Conservation (phyloP, 1,140 invertebrate species). For the Chymomyza costata region DNA sequence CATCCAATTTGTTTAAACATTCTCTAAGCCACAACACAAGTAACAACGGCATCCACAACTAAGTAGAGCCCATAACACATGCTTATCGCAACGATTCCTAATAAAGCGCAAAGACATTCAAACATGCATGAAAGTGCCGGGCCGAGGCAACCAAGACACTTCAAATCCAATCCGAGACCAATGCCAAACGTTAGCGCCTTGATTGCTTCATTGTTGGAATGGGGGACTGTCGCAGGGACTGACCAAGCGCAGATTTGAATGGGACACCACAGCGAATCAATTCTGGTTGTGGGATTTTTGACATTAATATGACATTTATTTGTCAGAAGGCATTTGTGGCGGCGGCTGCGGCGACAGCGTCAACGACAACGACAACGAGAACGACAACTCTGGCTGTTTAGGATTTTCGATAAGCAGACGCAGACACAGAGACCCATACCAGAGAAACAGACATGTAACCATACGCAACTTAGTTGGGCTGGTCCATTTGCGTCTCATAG, state of each 20-base stretch:
- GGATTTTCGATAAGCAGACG: conserved; percentile 37
- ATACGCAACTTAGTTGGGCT: too few species aligned
- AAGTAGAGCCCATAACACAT: conserved; percentile 38
- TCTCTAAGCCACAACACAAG: too few species aligned
- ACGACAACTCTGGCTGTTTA: conserved; percentile 21
- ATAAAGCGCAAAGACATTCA: conserved; percentile 32
- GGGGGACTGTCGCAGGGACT: too few species aligned
- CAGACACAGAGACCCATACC: conserved; percentile 10
- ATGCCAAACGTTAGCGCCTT: not conserved
- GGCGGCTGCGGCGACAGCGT: conserved; percentile 25
- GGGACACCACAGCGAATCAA: conserved; percentile 46
- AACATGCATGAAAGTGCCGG: conserved; percentile 41
- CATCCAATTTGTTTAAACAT: too few species aligned
- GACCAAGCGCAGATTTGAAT: conserved; percentile 48
- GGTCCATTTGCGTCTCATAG: too few species aligned
- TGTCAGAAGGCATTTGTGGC: conserved; percentile 52
- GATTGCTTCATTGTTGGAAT: too few species aligned
- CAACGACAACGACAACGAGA: conserved; percentile 11
- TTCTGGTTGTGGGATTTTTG: conserved; percentile 51
- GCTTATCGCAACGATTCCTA: conserved; percentile 53
- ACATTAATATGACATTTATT: conserved; percentile 74
- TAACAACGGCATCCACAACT: too few species aligned
- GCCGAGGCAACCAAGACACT: too few species aligned
- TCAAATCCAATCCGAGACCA: not conserved
- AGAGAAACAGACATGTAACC: too few species aligned